phyloP scores from a whole-genome alignment of 2,113 vertebrate genomes.

The Hippocampus abdominalis region DNA sequence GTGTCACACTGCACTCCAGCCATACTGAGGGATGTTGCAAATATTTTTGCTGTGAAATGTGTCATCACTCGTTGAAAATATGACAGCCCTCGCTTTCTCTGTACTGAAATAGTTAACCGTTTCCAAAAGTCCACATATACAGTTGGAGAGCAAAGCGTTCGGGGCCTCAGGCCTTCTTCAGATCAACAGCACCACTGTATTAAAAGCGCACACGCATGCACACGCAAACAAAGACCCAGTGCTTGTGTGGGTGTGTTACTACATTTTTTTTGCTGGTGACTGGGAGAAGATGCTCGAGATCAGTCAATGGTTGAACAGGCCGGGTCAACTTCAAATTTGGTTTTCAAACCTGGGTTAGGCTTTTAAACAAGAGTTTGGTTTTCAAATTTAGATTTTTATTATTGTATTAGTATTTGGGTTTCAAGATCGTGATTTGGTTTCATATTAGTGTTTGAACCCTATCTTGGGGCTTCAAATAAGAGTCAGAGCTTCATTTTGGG shows the following conservation, averaged over 20 bases:
- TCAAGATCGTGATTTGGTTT: background rate
- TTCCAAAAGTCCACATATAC: background rate
- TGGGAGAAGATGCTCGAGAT: background rate
- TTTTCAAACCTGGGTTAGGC: background rate
- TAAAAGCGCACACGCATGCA: background rate
- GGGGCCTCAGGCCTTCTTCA: constrained; percentile 11
- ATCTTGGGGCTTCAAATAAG: too few species aligned
- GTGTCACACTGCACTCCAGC: background rate
- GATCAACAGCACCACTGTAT: constrained; percentile 14
- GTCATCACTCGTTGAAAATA: background rate
- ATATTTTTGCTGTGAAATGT: background rate
- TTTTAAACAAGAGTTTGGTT: background rate
- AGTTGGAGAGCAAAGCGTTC: background rate
- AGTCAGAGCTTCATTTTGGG: too few species aligned
- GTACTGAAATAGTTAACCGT: background rate
- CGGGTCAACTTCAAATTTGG: background rate
- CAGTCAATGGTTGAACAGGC: background rate
- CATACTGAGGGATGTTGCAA: background rate
- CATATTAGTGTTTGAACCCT: too few species aligned
- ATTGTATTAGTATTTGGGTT: background rate
- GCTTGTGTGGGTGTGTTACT: constrained; percentile 22
- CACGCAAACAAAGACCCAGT: background rate
- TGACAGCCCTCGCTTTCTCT: background rate
- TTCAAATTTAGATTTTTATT: background rate
- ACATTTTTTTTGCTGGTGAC: constrained; percentile 9